Conservation (phyloP, 2,888 invertebrate species). For the Idaea aversata region DNA sequence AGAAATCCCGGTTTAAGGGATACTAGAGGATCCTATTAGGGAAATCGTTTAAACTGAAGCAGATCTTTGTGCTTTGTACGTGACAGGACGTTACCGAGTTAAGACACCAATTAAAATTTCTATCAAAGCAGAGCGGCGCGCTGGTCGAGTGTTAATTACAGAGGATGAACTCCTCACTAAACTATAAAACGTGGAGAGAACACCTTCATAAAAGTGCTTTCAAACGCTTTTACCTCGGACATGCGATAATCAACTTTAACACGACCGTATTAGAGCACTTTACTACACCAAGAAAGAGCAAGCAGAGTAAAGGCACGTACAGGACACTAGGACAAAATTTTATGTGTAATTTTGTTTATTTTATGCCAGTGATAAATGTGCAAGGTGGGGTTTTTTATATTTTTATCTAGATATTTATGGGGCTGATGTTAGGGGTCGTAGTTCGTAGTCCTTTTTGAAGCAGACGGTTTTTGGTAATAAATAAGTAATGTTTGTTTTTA, state of each 20-base stretch:
- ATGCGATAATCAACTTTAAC: slow-evolving; percentile 13
- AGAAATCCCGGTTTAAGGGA: background rate
- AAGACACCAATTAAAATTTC: slow-evolving; percentile 12
- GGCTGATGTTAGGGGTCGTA: background rate
- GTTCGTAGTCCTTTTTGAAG: background rate
- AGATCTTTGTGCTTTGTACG: background rate
- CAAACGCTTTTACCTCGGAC: slow-evolving; percentile 4
- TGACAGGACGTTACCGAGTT: slow-evolving; percentile 6
- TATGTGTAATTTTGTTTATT: slow-evolving; percentile 16
- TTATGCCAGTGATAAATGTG: slow-evolving; percentile 17
- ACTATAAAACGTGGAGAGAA: slow-evolving; percentile 20
- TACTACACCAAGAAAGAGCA: background rate
- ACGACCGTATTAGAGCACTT: background rate
- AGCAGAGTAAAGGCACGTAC: slow-evolving; percentile 1
- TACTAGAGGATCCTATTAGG: background rate
- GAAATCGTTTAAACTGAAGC: background rate
- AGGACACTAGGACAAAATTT: slow-evolving; percentile 2
- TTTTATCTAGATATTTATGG: background rate
- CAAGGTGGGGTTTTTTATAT: background rate
- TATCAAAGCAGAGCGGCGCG: slow-evolving; percentile 6
- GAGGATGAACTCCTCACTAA: slow-evolving; percentile 17
- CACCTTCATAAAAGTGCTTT: slow-evolving; percentile 22
- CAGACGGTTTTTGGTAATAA: background rate
- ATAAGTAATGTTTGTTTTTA: background rate
- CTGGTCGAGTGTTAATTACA: slow-evolving; percentile 27